phyloP scores from a whole-genome alignment of 2,888 invertebrate species.

The Saturnia pavonia region DNA sequence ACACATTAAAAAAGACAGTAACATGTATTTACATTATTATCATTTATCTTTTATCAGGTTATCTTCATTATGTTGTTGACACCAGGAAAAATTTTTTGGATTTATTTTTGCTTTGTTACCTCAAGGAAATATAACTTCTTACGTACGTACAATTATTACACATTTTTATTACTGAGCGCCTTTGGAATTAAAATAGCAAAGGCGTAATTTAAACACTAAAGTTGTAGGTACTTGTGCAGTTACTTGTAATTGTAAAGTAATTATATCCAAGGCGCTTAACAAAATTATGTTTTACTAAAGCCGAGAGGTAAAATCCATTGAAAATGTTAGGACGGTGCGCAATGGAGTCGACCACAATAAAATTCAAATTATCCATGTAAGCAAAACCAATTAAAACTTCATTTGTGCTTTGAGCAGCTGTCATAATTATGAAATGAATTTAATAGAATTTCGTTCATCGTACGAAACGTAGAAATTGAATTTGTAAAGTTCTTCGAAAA shows the following conservation, averaged over 20 bases:
- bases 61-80: too few relatives aligned
- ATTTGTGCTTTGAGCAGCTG: constrained; percentile 27
- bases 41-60: too few relatives aligned
- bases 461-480: background rate
- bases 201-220: background rate
- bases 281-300: background rate
- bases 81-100: too few relatives aligned
- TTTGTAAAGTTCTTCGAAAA: background rate
- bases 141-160: too few relatives aligned
- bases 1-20: too few relatives aligned
- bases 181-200: background rate
- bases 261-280: too few relatives aligned
- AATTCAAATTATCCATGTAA: constrained; percentile 20
- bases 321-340: background rate
- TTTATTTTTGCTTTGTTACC: too few relatives aligned
- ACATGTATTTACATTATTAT: too few relatives aligned
- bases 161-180: background rate
- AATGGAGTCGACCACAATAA: constrained; percentile 3
- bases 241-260: too few relatives aligned
- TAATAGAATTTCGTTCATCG: constrained; percentile 11
- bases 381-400: constrained; percentile 35
- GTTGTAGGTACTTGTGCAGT: background rate
- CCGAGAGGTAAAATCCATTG: background rate
- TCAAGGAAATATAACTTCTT: too few relatives aligned
- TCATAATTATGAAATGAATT: constrained; percentile 29